Evolutionary conservation across 2,888 invertebrate species (phyloP).

Genomic region (Tortrix viridana): DNA sequence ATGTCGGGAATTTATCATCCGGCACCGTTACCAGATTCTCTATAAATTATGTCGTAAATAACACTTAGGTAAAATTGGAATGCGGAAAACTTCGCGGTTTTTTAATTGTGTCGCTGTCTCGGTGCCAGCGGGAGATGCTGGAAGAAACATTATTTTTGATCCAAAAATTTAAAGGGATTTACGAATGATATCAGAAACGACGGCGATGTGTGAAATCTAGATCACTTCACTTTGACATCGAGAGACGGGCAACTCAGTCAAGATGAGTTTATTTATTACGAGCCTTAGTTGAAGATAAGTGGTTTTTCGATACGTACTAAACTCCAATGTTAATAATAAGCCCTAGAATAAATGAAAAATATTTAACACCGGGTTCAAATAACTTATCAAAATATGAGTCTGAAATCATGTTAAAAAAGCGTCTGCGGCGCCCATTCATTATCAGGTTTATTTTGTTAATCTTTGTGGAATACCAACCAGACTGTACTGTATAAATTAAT

Average conservation of each 20-base stretch:
- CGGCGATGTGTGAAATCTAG: no score
- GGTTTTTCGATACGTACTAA: no score
- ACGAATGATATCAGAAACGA: no score
- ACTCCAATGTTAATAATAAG: no score
- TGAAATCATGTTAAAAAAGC: no score
- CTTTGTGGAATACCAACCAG: constrained; percentile 29
- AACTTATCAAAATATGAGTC: no score
- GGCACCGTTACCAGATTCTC: constrained; percentile 12
- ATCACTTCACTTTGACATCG: no score
- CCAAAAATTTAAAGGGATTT: background rate
- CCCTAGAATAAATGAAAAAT: no score
- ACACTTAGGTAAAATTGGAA: constrained; percentile 18
- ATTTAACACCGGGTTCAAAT: no score
- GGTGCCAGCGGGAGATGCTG: background rate
- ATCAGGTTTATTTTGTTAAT: constrained; percentile 26
- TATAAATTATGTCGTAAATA: constrained; percentile 23
- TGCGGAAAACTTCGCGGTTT: constrained; percentile 2
- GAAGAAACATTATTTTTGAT: background rate
- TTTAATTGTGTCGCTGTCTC: constrained; percentile 8
- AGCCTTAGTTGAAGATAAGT: no score
- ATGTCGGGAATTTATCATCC: constrained; percentile 14
- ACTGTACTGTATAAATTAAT: constrained; percentile 31
- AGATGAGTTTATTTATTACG: no score
- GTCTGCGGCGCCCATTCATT: constrained; percentile 4
- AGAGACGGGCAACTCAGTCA: no score